Percentiles rank a stretch among this genome's conserved stretches.
These are phyloP conservation scores for Oscheius sp. DNA, from an alignment of 2,888 invertebrate species.

Conservation along the genomic window DNA sequence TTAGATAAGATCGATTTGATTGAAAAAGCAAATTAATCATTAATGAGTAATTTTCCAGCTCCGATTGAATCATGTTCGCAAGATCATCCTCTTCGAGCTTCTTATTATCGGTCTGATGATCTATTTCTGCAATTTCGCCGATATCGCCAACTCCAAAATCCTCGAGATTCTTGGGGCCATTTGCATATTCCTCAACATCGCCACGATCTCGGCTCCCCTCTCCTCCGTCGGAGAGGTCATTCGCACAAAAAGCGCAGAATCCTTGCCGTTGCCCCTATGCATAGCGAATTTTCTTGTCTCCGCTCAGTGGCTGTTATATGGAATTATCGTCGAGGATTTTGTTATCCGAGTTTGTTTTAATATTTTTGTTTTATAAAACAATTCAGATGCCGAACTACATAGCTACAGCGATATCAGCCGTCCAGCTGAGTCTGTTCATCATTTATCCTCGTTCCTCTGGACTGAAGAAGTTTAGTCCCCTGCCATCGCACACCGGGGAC, in stretches of 20 bases:
- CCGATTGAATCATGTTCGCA: not conserved
- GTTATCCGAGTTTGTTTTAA: constrained; percentile 79
- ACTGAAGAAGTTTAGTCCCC: constrained; percentile 5
- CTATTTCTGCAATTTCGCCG: not conserved
- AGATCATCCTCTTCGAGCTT: not conserved
- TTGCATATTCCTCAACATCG: constrained; percentile 66
- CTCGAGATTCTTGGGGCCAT: constrained; percentile 49
- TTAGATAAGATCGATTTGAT: not conserved
- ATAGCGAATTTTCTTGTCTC: constrained; percentile 83
- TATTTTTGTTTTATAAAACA: not conserved
- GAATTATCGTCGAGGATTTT: constrained; percentile 80
- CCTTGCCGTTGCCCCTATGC: constrained; percentile 87
- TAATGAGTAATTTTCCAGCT: constrained; percentile 24
- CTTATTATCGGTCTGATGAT: not conserved
- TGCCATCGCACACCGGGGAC: not conserved
- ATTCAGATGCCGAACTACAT: constrained; percentile 83
- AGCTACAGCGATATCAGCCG: constrained; percentile 80
- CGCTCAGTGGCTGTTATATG: constrained; percentile 83
- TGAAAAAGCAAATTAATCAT: not conserved
- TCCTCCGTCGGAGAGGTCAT: constrained; percentile 74
- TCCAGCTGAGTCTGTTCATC: constrained; percentile 82
- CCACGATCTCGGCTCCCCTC: constrained; percentile 62
- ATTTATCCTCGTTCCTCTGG: constrained; percentile 76
- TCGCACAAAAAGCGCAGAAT: constrained; percentile 82
- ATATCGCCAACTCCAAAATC: not conserved